Evolutionary conservation across 2,888 invertebrate genomes (phyloP), one percentile per base, ranked within the genome.

Genomic region (Sarcophaga caerulescens): DNA sequence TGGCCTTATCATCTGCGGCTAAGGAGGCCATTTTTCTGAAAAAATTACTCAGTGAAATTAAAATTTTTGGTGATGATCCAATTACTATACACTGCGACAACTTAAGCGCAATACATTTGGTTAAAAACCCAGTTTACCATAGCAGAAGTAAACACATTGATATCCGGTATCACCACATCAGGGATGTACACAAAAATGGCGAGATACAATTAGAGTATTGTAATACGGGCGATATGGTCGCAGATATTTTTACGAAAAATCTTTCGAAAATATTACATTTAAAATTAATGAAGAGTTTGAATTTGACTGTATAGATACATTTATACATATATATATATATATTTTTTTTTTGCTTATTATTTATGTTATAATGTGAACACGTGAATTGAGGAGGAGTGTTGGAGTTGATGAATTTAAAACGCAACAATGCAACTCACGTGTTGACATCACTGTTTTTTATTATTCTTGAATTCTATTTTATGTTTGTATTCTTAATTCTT

Each of bases 1-100:
- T 87, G n/a, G 84, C 81, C 10, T 59, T 85, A 2, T 81, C 81
- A 45, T 60, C 62, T 47, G 78, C 85, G 21, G 78, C 83, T 44
- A 85, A 60, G 23, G 84, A 87, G 69, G 87, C 82, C 14, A 59
- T 75, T 3, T 87, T 80, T 21, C 62, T 87, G 25, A 74, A 8
- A 45, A 85, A 73, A 35, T 44, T 87, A 19, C 21, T 74, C 8
- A 21, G 10, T 44, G 74, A 74, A 47, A 62, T 63, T 62, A 1
- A 45, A 4, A 45, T 74, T 21, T 25, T 45, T 62, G 44, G 21
- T 19, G 19, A 45, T 62, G 21, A 44, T 11, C 62, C 62, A 14
- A 62, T 74, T 3, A 45, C 45, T 19, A 74, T 63, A 35, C 12
- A 65, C 17, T 25, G 25, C 25, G 65, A 35, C 35, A 65, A 65